Evolutionary conservation across 2,888 invertebrate genomes (phyloP).

Genomic region (Melipona beecheii): DNA sequence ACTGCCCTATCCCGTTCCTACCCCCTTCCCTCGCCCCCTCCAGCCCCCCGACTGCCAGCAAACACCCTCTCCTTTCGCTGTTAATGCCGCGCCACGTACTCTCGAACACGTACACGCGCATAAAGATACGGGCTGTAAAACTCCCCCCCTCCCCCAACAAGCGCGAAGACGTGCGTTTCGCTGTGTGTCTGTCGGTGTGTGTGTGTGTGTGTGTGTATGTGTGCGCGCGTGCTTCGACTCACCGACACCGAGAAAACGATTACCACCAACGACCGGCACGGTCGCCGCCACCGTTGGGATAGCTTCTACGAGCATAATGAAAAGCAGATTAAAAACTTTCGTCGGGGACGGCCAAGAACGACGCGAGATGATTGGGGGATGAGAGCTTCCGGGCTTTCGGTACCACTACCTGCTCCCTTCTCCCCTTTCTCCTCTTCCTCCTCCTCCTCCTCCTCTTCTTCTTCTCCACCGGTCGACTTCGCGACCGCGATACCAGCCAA

Average conservation of each 20-base stretch:
- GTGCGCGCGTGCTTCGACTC: background rate
- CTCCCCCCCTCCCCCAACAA: constrained; percentile 61
- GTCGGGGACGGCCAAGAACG: constrained; percentile 55
- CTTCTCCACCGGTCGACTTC: constrained; percentile 29
- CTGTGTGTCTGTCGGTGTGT: constrained; percentile 12
- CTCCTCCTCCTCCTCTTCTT: background rate
- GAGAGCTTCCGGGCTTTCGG: constrained; percentile 56
- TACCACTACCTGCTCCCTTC: constrained; percentile 42
- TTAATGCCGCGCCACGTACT: constrained; percentile 82
- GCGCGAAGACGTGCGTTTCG: constrained; percentile 69
- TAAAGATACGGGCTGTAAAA: constrained; percentile 79
- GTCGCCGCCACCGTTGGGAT: constrained; percentile 19
- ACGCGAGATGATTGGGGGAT: constrained; percentile 61
- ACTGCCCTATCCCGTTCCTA: constrained; percentile 74
- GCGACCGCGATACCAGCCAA: constrained; percentile 35
- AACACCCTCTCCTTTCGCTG: constrained; percentile 65
- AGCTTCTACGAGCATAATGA: constrained; percentile 73
- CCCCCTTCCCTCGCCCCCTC: background rate
- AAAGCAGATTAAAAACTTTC: constrained; percentile 76
- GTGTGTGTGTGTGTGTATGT: background rate
- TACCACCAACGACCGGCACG: constrained; percentile 35
- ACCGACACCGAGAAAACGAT: constrained; percentile 45
- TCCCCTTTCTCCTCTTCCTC: background rate
- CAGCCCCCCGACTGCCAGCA: background rate
- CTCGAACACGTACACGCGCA: constrained; percentile 74